Conservation (phyloP, 2,888 invertebrate species). For the Cryptocephalus primarius region DNA sequence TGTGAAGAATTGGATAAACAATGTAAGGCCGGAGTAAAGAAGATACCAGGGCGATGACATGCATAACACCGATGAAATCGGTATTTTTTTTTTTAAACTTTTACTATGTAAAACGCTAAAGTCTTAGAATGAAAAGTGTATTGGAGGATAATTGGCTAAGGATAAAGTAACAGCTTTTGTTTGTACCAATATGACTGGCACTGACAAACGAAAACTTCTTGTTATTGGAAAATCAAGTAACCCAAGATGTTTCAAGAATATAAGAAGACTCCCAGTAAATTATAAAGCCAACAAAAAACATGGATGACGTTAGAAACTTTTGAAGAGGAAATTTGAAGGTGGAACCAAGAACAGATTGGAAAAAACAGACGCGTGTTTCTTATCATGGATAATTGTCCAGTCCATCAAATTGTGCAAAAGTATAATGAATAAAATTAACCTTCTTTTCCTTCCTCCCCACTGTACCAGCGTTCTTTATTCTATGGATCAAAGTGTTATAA, state of each 20-base stretch:
- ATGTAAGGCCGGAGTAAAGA: neutral
- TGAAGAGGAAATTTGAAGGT: too few species aligned
- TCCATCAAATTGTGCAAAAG: constrained; percentile 6
- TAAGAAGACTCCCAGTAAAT: constrained; percentile 14
- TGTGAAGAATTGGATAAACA: neutral
- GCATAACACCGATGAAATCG: neutral
- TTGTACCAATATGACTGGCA: constrained; percentile 18
- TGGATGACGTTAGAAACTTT: constrained; percentile 10
- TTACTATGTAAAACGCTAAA: constrained; percentile 10
- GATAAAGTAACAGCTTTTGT: constrained; percentile 15
- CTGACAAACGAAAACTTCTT: constrained; percentile 20
- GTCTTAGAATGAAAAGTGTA: constrained; percentile 20
- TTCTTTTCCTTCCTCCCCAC: constrained; percentile 11
- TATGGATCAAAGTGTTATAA: neutral
- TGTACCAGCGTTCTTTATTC: constrained; percentile 9
- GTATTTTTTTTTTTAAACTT: neutral
- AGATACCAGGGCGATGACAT: neutral
- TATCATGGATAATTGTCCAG: constrained; percentile 12
- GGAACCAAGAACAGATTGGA: too few species aligned
- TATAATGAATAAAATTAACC: constrained; percentile 5
- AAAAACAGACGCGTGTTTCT: constrained; percentile 9
- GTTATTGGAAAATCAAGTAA: constrained; percentile 23
- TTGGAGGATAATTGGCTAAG: constrained; percentile 16
- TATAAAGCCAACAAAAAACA: constrained; percentile 6
- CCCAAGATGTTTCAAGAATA: too few species aligned